Evolutionary conservation across 53 echinoderm and acorn worm species (phyloP), one percentile per base, ranked within the genome.

Genomic region (Echinarachnius parma): DNA sequence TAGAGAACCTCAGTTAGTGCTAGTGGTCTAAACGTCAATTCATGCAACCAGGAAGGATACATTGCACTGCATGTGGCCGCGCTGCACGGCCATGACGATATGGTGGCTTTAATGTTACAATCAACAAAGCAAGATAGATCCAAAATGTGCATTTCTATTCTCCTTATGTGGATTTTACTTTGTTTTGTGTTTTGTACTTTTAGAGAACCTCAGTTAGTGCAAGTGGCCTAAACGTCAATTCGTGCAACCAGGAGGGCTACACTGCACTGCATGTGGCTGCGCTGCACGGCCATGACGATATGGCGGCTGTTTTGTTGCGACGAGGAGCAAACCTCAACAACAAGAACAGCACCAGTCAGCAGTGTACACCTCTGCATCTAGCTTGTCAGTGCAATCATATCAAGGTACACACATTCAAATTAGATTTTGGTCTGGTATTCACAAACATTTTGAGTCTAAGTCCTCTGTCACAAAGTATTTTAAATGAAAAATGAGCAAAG

Each of bases 371-470:
- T 4, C 53, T 94, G 18, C 95, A 94, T 59, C 75, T 94, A 10
- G 90, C 95, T 4, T 86, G 86, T 46, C 90, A 94, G 80, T 90
- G 87, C 53, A 87, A 94, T 53, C 84, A 83, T 75, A 74, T 87
- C 25, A 50, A 75, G 82, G 95, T 94, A 46, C 78, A 18, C 10
- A 49, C 13, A n/a, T n/a, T n/a, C n/a, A n/a, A n/a, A n/a, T n/a
- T n/a, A n/a, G n/a, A n/a, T n/a, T n/a, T n/a, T n/a, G n/a, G n/a
- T n/a, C n/a, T n/a, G n/a, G n/a, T n/a, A n/a, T n/a, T n/a, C n/a
- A n/a, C n/a, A n/a, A n/a, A n/a, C n/a, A n/a, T n/a, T n/a, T n/a
- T n/a, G n/a, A n/a, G n/a, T n/a, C n/a, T n/a, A n/a, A n/a, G n/a
- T n/a, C n/a, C n/a, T n/a, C n/a, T n/a, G n/a, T n/a, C n/a, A n/a